Evolutionary conservation across 2,113 vertebrate species (phyloP).

Genomic region (Hippoglossus stenolepis): DNA sequence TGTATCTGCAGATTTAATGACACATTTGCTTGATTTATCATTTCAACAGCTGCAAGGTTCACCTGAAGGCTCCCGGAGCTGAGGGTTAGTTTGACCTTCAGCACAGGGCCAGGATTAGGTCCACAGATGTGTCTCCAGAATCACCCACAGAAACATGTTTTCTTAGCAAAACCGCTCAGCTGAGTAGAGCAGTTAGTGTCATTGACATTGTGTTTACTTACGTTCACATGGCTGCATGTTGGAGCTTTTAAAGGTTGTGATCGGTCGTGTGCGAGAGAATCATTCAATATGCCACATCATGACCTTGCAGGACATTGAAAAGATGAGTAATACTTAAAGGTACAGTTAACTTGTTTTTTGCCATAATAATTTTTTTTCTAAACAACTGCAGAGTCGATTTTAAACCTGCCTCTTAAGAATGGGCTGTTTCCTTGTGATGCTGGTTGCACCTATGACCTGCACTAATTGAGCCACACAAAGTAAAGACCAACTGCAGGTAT

Average conservation of each 20-base stretch:
- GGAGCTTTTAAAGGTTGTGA: slow-evolving; percentile 28
- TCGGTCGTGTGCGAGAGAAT: slow-evolving; percentile 1
- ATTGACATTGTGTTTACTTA: background rate
- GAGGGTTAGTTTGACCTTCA: slow-evolving; percentile 42
- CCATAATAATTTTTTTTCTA: too few species aligned
- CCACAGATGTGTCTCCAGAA: slow-evolving; percentile 23
- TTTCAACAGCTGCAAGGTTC: slow-evolving; percentile 12
- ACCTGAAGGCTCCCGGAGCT: slow-evolving; percentile 5
- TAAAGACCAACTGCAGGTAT: too few species aligned
- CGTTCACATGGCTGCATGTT: slow-evolving; percentile 7
- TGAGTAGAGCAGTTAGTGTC: slow-evolving; percentile 15
- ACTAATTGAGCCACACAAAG: too few species aligned
- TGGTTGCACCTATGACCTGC: too few species aligned
- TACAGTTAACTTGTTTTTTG: background rate
- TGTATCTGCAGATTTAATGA: too few species aligned
- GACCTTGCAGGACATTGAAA: slow-evolving; percentile 1
- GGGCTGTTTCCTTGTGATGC: too few species aligned
- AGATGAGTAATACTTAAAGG: background rate
- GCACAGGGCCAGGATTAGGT: slow-evolving; percentile 2
- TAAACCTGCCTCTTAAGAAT: too few species aligned
- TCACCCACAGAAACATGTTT: slow-evolving; percentile 23
- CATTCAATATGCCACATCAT: background rate
- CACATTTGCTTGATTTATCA: too few species aligned
- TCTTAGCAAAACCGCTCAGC: slow-evolving; percentile 31
- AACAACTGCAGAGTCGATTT: too few species aligned